These are phyloP conservation scores for Orthosia gothica DNA, from an alignment of 2,888 invertebrate genomes.

Conservation along the genomic window DNA sequence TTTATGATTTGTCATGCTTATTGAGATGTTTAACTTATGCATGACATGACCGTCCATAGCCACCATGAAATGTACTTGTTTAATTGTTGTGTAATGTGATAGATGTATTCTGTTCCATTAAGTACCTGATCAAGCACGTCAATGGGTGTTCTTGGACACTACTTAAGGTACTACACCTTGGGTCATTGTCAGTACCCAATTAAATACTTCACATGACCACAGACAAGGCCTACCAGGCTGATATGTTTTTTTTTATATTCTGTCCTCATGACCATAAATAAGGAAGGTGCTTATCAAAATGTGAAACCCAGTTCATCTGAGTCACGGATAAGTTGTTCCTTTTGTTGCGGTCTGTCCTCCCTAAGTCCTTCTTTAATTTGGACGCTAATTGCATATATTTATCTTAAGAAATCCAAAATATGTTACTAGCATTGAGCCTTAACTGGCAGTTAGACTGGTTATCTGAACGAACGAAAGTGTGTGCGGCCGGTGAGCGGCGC, in stretches of 20 bases:
- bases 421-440: constrained; percentile 41
- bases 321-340: background rate
- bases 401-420: constrained; percentile 19
- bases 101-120: constrained; percentile 1
- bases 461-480: constrained; percentile 83
- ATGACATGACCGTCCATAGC: constrained; percentile 16
- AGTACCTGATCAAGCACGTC: no score
- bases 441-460: constrained; percentile 69
- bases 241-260: background rate
- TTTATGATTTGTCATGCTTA: constrained; percentile 30
- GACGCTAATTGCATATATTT: constrained; percentile 10
- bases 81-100: constrained; percentile 1
- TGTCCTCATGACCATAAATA: background rate
- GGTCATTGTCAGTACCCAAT: background rate
- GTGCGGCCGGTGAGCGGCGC: constrained; percentile 77
- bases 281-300: background rate
- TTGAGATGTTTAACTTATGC: background rate
- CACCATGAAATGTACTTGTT: constrained; percentile 6
- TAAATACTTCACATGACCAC: background rate
- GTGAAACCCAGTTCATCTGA: background rate
- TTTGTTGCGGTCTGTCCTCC: background rate
- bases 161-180: background rate
- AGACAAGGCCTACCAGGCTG: background rate
- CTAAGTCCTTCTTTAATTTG: background rate
- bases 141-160: background rate